Percentiles rank a stretch among this genome's conserved stretches.
phyloP scores from a whole-genome alignment of 2,113 vertebrate species.

The Pedetes capensis region DNA sequence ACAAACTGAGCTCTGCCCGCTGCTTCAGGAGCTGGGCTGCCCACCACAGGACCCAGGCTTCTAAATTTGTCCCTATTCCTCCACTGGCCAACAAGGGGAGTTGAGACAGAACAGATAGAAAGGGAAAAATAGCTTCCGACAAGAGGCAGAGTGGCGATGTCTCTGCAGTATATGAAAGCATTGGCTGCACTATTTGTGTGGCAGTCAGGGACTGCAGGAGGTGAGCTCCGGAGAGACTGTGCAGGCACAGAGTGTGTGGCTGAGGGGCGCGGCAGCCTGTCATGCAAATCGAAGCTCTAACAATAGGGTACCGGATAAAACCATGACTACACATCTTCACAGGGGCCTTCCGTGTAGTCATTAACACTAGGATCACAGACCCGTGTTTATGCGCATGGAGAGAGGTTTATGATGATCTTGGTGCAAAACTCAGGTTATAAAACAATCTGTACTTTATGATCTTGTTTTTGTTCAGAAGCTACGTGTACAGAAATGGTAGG shows the following conservation, averaged over 20 bases:
- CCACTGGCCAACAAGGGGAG: background rate
- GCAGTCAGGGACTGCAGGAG: background rate
- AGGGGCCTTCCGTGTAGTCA: background rate
- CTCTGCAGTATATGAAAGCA: background rate
- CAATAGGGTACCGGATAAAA: background rate
- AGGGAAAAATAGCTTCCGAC: background rate
- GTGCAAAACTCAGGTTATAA: background rate
- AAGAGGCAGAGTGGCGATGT: background rate
- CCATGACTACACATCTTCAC: rapidly evolving
- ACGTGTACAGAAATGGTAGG: background rate
- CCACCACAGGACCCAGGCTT: background rate
- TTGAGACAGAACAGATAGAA: background rate
- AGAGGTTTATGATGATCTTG: background rate
- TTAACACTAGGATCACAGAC: background rate
- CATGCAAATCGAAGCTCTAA: background rate
- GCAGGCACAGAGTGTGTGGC: rapidly evolving
- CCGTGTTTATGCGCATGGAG: too few species aligned
- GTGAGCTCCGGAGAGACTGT: background rate
- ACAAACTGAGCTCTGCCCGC: rapidly evolving
- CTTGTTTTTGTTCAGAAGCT: background rate
- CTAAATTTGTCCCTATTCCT: background rate
- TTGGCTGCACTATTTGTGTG: background rate
- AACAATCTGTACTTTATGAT: background rate
- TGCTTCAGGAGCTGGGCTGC: background rate
- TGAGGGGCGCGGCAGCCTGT: rapidly evolving